Evolutionary conservation across 2,888 invertebrate species (phyloP).

Genomic region (Hypena proboscidalis): DNA sequence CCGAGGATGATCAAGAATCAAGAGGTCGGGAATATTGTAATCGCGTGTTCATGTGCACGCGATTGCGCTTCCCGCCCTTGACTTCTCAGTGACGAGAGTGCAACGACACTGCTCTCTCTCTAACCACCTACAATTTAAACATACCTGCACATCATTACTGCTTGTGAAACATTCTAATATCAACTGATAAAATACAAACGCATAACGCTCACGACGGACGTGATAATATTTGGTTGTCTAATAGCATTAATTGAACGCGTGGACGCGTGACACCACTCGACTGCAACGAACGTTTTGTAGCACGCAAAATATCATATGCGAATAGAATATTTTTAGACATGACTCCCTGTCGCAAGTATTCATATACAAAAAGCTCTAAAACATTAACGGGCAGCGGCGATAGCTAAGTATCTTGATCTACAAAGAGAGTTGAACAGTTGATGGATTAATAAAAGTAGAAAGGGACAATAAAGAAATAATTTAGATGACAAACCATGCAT

Average conservation of each 20-base stretch:
- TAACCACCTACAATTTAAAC: constrained; percentile 28
- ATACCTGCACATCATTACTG: constrained; percentile 21
- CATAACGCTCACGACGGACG: constrained; percentile 47
- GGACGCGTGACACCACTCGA: constrained; percentile 42
- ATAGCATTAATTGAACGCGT: constrained; percentile 62
- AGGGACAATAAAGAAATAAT: constrained; percentile 49
- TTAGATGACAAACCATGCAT: constrained; percentile 30
- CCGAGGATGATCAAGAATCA: constrained; percentile 35
- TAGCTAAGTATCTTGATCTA: constrained; percentile 24
- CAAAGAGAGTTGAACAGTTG: constrained; percentile 34
- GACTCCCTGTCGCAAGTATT: constrained; percentile 44
- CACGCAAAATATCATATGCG: constrained; percentile 48
- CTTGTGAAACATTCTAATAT: constrained; percentile 24
- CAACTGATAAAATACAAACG: constrained; percentile 20
- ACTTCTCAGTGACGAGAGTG: constrained; percentile 63
- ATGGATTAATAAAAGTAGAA: constrained; percentile 45
- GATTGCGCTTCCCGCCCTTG: constrained; percentile 68
- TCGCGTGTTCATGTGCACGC: constrained; percentile 58
- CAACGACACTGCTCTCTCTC: constrained; percentile 59
- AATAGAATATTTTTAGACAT: constrained; percentile 58
- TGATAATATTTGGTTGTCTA: constrained; percentile 53
- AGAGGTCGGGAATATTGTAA: constrained; percentile 37
- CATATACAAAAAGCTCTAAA: constrained; percentile 33
- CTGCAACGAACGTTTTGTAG: constrained; percentile 52
- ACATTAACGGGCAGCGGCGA: constrained; percentile 18